These are phyloP conservation scores for Bombus difficillimus DNA, from an alignment of 1,140 invertebrate species.

Conservation along the genomic window DNA sequence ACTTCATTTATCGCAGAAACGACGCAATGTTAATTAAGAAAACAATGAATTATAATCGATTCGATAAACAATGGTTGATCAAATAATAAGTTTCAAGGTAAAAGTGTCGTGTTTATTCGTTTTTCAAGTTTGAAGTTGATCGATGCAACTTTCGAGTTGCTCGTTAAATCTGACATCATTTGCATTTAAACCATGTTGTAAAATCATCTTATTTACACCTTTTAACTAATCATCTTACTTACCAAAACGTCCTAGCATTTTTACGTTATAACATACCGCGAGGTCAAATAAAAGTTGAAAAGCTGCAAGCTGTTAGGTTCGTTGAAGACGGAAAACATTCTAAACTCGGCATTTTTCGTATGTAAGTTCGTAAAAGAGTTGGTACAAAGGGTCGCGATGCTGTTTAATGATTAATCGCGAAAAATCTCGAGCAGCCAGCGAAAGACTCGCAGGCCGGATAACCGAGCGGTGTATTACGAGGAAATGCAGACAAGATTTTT, in stretches of 20 bases:
- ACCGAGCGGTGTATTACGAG: constrained; percentile 36
- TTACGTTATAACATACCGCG: neutral
- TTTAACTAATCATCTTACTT: too few relatives aligned
- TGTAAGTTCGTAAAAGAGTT: neutral
- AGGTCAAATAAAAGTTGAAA: neutral
- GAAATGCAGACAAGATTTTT: constrained; percentile 43
- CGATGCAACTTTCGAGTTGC: too few relatives aligned
- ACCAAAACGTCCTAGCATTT: neutral
- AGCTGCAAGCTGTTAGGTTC: neutral
- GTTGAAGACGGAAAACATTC: neutral
- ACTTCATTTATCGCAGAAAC: too few relatives aligned
- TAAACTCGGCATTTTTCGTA: neutral
- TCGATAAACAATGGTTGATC: too few relatives aligned
- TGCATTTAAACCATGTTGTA: too few relatives aligned
- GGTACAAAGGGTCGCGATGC: neutral
- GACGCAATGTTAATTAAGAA: too few relatives aligned
- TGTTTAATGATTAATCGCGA: constrained; percentile 52
- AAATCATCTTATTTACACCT: too few relatives aligned
- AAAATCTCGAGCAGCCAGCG: constrained; percentile 16
- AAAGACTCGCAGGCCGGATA: constrained; percentile 15
- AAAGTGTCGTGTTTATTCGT: too few relatives aligned
- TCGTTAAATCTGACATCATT: too few relatives aligned
- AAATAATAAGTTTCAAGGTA: too few relatives aligned
- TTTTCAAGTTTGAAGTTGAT: too few relatives aligned
- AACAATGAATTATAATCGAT: neutral